Evolutionary conservation across 2,888 invertebrate species (phyloP).

Genomic region (Andrena praecox): DNA sequence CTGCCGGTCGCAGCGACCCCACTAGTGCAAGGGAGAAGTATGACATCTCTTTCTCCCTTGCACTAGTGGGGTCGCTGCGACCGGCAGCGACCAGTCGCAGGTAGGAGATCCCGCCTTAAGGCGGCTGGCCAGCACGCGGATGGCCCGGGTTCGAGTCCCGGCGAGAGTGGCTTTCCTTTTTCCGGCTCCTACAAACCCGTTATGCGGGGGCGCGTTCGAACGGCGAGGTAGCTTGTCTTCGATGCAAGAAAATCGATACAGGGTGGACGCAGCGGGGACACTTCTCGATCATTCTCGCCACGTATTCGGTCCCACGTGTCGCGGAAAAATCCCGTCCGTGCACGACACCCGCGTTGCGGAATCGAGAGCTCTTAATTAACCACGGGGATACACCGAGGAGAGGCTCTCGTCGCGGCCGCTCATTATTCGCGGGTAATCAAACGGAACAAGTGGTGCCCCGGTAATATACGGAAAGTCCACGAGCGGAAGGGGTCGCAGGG

Average conservation of each 20-base stretch:
- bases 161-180: too few relatives aligned
- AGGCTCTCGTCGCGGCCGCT: conserved; percentile 21
- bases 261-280: not conserved
- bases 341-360: not conserved
- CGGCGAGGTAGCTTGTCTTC: too few relatives aligned
- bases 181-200: too few relatives aligned
- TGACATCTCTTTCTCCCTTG: too few relatives aligned
- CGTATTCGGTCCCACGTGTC: not conserved
- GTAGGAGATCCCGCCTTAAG: too few relatives aligned
- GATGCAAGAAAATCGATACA: conserved; percentile 15
- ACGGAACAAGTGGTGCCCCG: conserved; percentile 56
- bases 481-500: conserved; percentile 40
- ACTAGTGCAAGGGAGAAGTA: too few relatives aligned
- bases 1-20: too few relatives aligned
- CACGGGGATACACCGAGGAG: not conserved
- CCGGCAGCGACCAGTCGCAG: too few relatives aligned
- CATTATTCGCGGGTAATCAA: conserved; percentile 66
- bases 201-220: too few relatives aligned
- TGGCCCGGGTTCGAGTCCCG: too few relatives aligned
- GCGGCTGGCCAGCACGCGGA: too few relatives aligned
- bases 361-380: conserved; percentile 54
- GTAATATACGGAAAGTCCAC: conserved; percentile 47
- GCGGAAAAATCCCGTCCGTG: conserved; percentile 23
- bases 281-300: conserved; percentile 17
- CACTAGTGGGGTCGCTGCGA: too few relatives aligned